Percentiles rank a stretch among this genome's conserved stretches.
phyloP scores from a whole-genome alignment of 1,140 invertebrate species.

The Drosophila obscura region DNA sequence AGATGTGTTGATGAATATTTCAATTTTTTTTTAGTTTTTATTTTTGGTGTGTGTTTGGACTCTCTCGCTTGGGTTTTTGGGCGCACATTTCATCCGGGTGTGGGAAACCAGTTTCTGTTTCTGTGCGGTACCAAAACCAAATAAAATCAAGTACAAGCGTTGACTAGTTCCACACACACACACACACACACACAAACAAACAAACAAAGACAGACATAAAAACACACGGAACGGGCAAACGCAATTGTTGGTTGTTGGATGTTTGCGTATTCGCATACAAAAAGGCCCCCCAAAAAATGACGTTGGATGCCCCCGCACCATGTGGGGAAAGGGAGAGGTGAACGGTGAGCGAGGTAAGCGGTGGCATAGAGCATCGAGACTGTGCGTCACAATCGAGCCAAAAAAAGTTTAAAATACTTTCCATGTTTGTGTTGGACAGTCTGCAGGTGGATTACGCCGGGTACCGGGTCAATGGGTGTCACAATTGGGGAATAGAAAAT shows the following conservation, averaged over 20 bases:
- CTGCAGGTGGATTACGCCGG: constrained; percentile 3
- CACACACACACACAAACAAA: neutral
- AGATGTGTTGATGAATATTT: constrained; percentile 34
- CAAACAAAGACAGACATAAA: no score
- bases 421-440: constrained; percentile 20
- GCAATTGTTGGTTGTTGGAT: neutral
- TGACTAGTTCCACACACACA: constrained; percentile 5
- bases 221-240: neutral
- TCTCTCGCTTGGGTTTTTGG: constrained; percentile 18
- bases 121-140: constrained; percentile 7
- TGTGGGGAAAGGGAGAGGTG: no score
- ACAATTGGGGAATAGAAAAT: neutral
- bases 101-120: constrained; percentile 37
- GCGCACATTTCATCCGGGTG: constrained; percentile 44
- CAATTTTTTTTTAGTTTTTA: constrained; percentile 4
- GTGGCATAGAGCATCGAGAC: constrained; percentile 5
- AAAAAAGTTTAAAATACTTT: constrained; percentile 42
- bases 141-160: constrained; percentile 42
- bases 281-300: constrained; percentile 1
- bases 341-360: no score
- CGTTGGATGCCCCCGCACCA: no score
- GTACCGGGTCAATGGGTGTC: constrained; percentile 22
- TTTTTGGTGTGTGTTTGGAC: constrained; percentile 23
- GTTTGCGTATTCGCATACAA: neutral
- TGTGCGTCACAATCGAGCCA: constrained; percentile 35